These are phyloP conservation scores for Drosophila anomalipes DNA, from an alignment of 2,888 invertebrate species.

Conservation along the genomic window DNA sequence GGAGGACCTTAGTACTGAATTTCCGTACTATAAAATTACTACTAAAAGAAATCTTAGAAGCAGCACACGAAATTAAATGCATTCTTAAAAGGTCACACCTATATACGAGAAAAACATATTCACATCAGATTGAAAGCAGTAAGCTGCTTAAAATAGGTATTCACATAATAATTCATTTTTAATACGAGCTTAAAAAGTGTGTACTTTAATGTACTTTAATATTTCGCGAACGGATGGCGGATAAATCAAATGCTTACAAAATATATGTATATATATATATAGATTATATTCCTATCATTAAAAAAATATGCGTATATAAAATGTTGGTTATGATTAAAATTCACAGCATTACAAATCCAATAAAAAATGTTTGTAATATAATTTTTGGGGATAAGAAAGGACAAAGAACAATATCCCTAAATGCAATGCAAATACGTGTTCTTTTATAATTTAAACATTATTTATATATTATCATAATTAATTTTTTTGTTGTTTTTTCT, in stretches of 20 bases:
- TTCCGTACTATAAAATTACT: background rate
- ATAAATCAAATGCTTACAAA: background rate
- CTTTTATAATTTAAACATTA: background rate
- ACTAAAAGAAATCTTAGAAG: background rate
- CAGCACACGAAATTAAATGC: background rate
- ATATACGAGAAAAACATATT: background rate
- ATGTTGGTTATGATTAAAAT: slow-evolving; percentile 32
- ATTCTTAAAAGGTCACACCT: background rate
- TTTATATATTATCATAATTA: slow-evolving; percentile 15
- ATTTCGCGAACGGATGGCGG: background rate
- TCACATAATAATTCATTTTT: background rate
- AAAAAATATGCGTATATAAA: background rate
- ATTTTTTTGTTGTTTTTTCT: background rate
- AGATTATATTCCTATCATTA: background rate
- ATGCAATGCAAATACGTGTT: slow-evolving; percentile 9
- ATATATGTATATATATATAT: background rate
- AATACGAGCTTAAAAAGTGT: background rate
- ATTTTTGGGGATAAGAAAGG: slow-evolving; percentile 5
- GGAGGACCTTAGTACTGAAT: background rate
- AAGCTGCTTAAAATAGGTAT: background rate
- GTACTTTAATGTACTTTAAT: no score
- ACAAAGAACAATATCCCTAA: background rate
- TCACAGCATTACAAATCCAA: slow-evolving; percentile 7
- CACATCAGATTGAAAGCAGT: background rate
- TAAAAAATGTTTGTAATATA: background rate